Evolutionary conservation across 2,113 vertebrate genomes (phyloP).

Genomic region (Phrynosoma blainvillii): DNA sequence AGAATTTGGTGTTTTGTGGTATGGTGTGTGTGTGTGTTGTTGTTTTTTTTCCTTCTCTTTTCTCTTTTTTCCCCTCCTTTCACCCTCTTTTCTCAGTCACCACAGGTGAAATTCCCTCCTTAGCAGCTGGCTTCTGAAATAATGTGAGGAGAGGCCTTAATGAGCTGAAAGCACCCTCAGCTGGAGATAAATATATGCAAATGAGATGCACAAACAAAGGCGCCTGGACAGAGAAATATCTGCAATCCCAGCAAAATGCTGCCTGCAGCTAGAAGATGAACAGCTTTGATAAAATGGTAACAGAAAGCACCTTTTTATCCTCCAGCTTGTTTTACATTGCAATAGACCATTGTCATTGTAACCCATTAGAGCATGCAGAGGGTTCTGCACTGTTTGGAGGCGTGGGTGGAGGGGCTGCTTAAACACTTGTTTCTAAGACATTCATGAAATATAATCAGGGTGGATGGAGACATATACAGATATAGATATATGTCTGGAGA

Average conservation of each 20-base stretch:
- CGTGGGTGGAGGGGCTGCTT: constrained; percentile 66
- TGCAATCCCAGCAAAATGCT: constrained; percentile 86
- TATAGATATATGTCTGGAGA: not conserved
- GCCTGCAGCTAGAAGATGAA: constrained; percentile 91
- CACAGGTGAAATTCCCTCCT: constrained; percentile 90
- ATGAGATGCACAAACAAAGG: constrained; percentile 96
- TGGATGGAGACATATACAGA: not conserved
- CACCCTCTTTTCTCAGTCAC: constrained; percentile 84
- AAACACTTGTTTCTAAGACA: constrained; percentile 84
- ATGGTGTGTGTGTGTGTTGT: not conserved
- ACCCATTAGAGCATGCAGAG: constrained; percentile 78
- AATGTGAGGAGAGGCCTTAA: constrained; percentile 90
- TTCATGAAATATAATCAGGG: constrained; percentile 76
- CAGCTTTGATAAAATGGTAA: constrained; percentile 96
- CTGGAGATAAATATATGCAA: constrained; percentile 96
- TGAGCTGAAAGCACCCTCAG: constrained; percentile 92
- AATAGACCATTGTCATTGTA: constrained; percentile 83
- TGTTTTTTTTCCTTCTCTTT: not conserved
- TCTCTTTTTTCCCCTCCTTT: constrained; percentile 73
- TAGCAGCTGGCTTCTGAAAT: constrained; percentile 92
- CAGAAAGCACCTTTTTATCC: constrained; percentile 89
- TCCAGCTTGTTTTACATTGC: constrained; percentile 84
- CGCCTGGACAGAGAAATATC: constrained; percentile 88
- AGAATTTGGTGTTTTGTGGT: constrained; percentile 73
- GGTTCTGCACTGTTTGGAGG: constrained; percentile 71